phyloP scores from a whole-genome alignment of 2,113 vertebrate species.

The Chaenogobius annularis region DNA sequence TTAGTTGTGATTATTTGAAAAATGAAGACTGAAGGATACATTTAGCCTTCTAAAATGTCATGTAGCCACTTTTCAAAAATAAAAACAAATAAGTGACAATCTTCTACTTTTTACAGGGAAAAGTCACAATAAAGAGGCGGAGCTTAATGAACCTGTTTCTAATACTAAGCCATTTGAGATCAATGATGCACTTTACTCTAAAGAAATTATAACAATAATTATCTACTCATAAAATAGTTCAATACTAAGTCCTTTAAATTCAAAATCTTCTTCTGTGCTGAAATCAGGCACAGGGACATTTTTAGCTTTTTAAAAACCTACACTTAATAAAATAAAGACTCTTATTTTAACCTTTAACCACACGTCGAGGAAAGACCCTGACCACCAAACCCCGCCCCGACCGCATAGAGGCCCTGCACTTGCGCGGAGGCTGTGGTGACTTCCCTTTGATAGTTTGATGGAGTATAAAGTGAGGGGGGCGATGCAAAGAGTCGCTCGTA shows the following conservation, averaged over 20 bases:
- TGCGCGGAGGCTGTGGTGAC: slow-evolving; percentile 11
- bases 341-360: slow-evolving; percentile 61
- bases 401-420: slow-evolving; percentile 41
- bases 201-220: no score
- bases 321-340: slow-evolving; percentile 43
- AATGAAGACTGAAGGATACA: no score
- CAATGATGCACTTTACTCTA: no score
- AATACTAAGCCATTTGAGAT: no score
- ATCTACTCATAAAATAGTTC: no score
- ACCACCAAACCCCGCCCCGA: slow-evolving; percentile 56
- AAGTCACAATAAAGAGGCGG: no score
- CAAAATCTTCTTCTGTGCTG: not conserved
- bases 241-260: not conserved
- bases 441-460: slow-evolving; percentile 25
- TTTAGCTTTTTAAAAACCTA: slow-evolving; percentile 35
- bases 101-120: no score
- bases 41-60: no score
- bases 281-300: slow-evolving; percentile 3
- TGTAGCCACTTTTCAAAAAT: no score
- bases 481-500: slow-evolving; percentile 24
- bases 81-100: no score
- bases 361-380: slow-evolving; percentile 38
- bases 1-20: no score
- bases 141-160: no score
- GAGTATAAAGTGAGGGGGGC: slow-evolving; percentile 15